phyloP scores from a whole-genome alignment of 1,140 invertebrate genomes.

The Musca domestica region DNA sequence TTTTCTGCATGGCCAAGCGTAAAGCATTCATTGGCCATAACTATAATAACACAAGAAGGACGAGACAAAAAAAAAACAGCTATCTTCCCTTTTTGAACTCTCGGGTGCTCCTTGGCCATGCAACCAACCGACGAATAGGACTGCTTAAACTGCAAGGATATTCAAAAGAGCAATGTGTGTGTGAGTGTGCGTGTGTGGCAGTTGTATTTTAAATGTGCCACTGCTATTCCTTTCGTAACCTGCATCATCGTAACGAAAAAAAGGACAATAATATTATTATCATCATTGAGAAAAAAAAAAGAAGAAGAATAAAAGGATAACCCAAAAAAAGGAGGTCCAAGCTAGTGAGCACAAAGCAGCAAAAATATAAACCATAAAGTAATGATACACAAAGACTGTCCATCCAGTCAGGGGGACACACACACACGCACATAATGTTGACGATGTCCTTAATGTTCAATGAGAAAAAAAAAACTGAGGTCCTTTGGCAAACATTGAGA shows the following conservation, averaged over 20 bases:
- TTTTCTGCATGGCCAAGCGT: slow-evolving; percentile 19
- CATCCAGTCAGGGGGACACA: neutral
- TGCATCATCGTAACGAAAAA: slow-evolving; percentile 9
- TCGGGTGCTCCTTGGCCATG: too few relatives aligned
- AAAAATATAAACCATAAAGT: too few relatives aligned
- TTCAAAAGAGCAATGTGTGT: neutral
- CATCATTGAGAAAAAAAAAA: neutral
- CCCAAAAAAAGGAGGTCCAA: slow-evolving; percentile 2
- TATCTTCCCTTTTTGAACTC: neutral
- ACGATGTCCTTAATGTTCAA: too few relatives aligned
- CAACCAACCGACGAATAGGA: neutral
- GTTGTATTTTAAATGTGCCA: too few relatives aligned
- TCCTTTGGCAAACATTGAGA: too few relatives aligned
- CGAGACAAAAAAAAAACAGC: neutral
- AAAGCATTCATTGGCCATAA: slow-evolving; percentile 19
- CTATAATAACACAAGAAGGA: slow-evolving; percentile 14
- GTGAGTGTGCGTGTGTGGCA: slow-evolving; percentile 1
- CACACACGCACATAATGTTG: too few relatives aligned
- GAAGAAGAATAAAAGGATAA: slow-evolving; percentile 1
- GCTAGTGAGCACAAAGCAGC: too few relatives aligned
- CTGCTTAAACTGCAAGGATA: neutral
- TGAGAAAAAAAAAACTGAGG: too few relatives aligned
- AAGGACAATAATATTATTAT: slow-evolving; percentile 12
- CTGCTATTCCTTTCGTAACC: neutral
- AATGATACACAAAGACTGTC: too few relatives aligned